Base-by-base conservation (phyloP, 1,140 invertebrate genomes). In the Drosophila azteca region DNA sequence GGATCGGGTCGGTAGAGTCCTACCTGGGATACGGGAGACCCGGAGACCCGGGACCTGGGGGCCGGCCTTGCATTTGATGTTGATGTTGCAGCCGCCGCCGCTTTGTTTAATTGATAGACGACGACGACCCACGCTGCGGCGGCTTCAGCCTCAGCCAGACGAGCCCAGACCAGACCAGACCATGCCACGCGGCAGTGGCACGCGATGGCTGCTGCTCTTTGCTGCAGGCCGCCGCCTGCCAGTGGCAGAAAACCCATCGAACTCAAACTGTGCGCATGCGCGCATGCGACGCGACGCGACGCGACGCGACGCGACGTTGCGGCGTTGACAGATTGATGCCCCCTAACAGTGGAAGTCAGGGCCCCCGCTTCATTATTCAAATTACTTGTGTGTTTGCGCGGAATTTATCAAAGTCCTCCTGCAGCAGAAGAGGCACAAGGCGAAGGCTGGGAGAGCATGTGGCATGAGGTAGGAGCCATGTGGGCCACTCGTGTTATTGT, bases 41-140 rank as follows among this genome's bases (percentile, higher is more conserved):
- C 29, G 50, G 50, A 17, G 59, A 58, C 53, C 45, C 44, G 44
- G 52, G 48, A 69, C 66, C 63, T 55, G 50, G 63, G 66, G 61
- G 78, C 82, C 78, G 82, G 82, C 82, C 82, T 85, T 85, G 82
- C 83, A 85, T 85, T 85, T 85, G 81, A 85, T 87, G 73, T 77
- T 62, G 55, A 58, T 60, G 74, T 77, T 73, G 80, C 77, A 65
- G 72, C 82, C 58, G 71, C 71, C 78, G 83, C 71, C 78, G 83
- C 78, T 85, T 85, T 85, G 82, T 88, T 85, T 85, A 85, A 85
- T 85, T 85, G 82, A 85, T 85, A 85, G 82, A 85, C 82, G 63
- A 61, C 62, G 48, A 76, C 73, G 82, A 87, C 81, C 81, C 81
- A 87, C 82, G 82, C 80, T 65, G 73, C 54, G 55, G 72, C 63